Evolutionary conservation across 2,113 vertebrate species (phyloP).

Genomic region (Thalassoma bifasciatum): DNA sequence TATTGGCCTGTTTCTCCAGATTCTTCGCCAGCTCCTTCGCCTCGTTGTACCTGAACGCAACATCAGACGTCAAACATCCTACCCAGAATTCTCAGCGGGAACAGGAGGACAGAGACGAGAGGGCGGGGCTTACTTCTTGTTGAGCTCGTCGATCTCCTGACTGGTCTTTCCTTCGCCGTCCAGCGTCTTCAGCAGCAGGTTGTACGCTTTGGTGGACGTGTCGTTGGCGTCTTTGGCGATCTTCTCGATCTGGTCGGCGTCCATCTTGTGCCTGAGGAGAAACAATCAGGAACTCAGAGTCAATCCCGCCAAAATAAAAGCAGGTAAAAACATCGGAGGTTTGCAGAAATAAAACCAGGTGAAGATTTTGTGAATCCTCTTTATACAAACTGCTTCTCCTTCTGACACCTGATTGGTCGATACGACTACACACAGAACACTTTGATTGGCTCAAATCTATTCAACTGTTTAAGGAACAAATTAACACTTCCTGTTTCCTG

Average conservation of each 20-base stretch:
- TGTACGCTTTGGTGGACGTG: constrained; percentile 92
- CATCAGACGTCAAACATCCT: not conserved
- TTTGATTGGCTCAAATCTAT: too few species aligned
- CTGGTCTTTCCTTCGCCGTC: constrained; percentile 90
- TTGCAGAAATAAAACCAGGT: too few species aligned
- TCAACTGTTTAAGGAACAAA: too few species aligned
- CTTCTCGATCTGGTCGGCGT: constrained; percentile 94
- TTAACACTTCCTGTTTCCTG: too few species aligned
- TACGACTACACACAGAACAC: too few species aligned
- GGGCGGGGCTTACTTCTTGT: constrained; percentile 88
- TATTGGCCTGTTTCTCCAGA: constrained; percentile 93
- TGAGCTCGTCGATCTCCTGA: constrained; percentile 91
- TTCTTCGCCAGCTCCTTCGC: constrained; percentile 91
- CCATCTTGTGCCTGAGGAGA: constrained; percentile 89
- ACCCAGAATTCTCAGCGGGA: too few species aligned
- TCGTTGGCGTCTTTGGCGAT: constrained; percentile 93
- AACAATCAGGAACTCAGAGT: too few species aligned
- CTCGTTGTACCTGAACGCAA: constrained; percentile 88
- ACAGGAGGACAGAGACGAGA: fast-evolving
- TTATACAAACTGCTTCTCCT: too few species aligned
- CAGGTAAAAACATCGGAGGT: too few species aligned
- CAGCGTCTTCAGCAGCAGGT: constrained; percentile 89
- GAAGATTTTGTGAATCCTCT: too few species aligned
- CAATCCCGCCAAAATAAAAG: too few species aligned
- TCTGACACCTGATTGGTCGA: too few species aligned